A percentile compares a stretch with the other conserved stretches of the same genome.
These are phyloP conservation scores for Nylanderia fulva DNA, from an alignment of 1,140 invertebrate species.

Conservation along the genomic window DNA sequence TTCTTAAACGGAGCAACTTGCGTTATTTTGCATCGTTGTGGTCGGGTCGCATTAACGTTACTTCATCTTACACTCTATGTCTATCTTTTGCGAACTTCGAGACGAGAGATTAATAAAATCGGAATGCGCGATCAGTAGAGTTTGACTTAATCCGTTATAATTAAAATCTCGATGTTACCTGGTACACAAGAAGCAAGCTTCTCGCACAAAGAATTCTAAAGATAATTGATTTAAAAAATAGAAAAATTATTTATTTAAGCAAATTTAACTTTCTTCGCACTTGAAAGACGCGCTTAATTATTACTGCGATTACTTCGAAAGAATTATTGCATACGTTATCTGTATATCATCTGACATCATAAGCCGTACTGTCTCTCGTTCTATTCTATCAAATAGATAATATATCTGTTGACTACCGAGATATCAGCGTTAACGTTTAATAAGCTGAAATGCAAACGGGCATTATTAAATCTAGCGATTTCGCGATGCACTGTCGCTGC, in stretches of 20 bases:
- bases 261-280: not conserved
- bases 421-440: conserved; percentile 23
- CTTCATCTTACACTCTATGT: not conserved
- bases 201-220: not conserved
- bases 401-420: not conserved
- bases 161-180: not conserved
- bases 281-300: not conserved
- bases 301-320: not conserved
- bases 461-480: not conserved
- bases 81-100: conserved; percentile 14
- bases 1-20: conserved; percentile 30
- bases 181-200: not conserved
- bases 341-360: not conserved
- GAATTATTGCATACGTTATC: not conserved
- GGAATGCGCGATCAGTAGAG: not conserved
- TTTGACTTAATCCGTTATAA: not conserved
- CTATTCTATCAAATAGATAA: not conserved
- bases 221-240: not conserved
- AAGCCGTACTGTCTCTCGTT: not conserved
- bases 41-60: conserved; percentile 2
- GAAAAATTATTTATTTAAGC: not conserved
- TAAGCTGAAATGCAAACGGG: conserved; percentile 13
- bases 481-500: conserved; percentile 17
- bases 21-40: conserved; percentile 50
- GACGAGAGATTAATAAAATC: conserved; percentile 33